phyloP scores from a whole-genome alignment of 1,140 invertebrate genomes.

The Drosophila nigromelanica region DNA sequence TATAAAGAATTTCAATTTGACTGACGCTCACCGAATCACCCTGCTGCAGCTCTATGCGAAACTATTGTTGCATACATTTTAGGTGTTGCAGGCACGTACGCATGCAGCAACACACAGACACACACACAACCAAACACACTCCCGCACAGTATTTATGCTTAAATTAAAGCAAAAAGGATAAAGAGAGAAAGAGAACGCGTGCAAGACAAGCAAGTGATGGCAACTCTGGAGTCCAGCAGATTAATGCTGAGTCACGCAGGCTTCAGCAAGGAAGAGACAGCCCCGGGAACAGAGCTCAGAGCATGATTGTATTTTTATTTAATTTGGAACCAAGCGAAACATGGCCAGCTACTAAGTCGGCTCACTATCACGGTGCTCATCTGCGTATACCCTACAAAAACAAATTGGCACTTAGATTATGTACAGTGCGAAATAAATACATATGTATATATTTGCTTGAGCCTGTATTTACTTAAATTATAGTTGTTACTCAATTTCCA shows the following conservation, averaged over 20 bases:
- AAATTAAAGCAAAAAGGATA: slow-evolving; percentile 34
- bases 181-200: neutral
- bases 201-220: slow-evolving; percentile 17
- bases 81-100: slow-evolving; percentile 73
- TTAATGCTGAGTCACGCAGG: slow-evolving; percentile 56
- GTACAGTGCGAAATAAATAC: no score
- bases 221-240: slow-evolving; percentile 48
- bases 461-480: no score
- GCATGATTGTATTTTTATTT: slow-evolving; percentile 76
- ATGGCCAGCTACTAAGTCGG: slow-evolving; percentile 31
- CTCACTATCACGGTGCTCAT: slow-evolving; percentile 1
- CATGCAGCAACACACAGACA: slow-evolving; percentile 42
- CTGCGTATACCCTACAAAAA: neutral
- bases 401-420: no score
- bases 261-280: slow-evolving; percentile 6
- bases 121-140: neutral
- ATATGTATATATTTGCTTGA: no score
- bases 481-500: no score
- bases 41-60: slow-evolving; percentile 22
- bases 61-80: slow-evolving; percentile 71
- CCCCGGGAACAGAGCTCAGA: slow-evolving; percentile 3
- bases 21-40: slow-evolving; percentile 33
- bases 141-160: slow-evolving; percentile 43
- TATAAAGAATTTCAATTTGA: slow-evolving; percentile 77
- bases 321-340: slow-evolving; percentile 45